phyloP scores from a whole-genome alignment of 2,113 vertebrate genomes.

The Rhipidura dahli region DNA sequence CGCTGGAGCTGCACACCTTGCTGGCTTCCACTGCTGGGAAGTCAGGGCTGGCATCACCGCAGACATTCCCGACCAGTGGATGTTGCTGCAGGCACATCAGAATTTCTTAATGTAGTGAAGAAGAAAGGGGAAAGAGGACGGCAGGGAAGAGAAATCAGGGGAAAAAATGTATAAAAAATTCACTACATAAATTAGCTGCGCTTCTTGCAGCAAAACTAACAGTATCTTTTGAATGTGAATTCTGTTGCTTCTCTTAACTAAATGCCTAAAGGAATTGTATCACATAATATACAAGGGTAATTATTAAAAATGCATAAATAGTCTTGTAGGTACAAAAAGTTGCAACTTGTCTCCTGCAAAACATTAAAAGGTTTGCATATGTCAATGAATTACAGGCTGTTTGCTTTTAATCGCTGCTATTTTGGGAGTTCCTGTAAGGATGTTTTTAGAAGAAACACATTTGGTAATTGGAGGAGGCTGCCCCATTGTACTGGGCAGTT shows the following conservation, averaged over 20 bases:
- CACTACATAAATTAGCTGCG: conserved; percentile 71
- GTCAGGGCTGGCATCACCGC: conserved; percentile 9
- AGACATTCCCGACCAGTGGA: conserved; percentile 40
- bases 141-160: conserved; percentile 68
- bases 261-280: conserved; percentile 66
- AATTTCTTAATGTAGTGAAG: conserved; percentile 66
- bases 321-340: conserved; percentile 63
- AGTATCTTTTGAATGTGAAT: conserved; percentile 68
- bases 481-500: conserved; percentile 72
- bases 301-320: conserved; percentile 75
- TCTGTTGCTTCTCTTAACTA: conserved; percentile 50
- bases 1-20: not conserved
- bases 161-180: conserved; percentile 67
- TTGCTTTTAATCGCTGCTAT: conserved; percentile 75
- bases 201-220: conserved; percentile 64
- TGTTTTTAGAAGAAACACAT: conserved; percentile 73
- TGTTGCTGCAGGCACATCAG: conserved; percentile 69
- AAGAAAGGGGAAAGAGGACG: conserved; percentile 66
- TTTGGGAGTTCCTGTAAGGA: conserved; percentile 74
- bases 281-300: conserved; percentile 66
- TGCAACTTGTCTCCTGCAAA: conserved; percentile 70
- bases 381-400: conserved; percentile 74
- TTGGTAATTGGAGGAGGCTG: conserved; percentile 73
- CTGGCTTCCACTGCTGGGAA: not conserved
- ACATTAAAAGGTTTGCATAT: conserved; percentile 71